Percentiles rank a stretch among this genome's conserved stretches.
Conservation (phyloP, 1,140 invertebrate species). For the Drosophila obscura region DNA sequence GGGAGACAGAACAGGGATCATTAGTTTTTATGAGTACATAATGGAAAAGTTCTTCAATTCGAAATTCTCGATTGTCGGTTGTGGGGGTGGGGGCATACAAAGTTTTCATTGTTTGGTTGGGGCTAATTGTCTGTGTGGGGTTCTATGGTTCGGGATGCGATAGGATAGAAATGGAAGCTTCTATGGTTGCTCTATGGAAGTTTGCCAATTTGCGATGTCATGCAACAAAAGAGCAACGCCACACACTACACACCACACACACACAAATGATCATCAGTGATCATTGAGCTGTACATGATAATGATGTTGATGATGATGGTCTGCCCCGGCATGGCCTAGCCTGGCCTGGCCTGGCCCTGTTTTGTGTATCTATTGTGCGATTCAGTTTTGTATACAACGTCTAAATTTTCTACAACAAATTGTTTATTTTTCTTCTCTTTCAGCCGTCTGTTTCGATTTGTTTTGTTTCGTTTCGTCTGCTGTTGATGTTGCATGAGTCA, state of each 20-base stretch:
- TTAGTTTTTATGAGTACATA: conserved; percentile 57
- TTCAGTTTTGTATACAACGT: conserved; percentile 55
- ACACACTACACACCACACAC: conserved; percentile 1
- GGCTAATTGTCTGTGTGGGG: conserved; percentile 29
- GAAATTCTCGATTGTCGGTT: neutral
- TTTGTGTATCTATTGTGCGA: conserved; percentile 62
- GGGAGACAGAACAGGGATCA: conserved; percentile 34
- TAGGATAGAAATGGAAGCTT: too few species aligned
- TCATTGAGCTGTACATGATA: conserved; percentile 32
- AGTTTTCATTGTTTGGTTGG: conserved; percentile 48
- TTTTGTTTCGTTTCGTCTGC: conserved; percentile 72
- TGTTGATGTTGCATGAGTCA: conserved; percentile 78
- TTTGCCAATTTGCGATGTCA: conserved; percentile 76
- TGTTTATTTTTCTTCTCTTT: conserved; percentile 60
- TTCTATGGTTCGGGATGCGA: conserved; percentile 12
- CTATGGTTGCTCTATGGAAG: conserved; percentile 17
- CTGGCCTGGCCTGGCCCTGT: conserved; percentile 40
- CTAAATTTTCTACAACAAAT: conserved; percentile 81
- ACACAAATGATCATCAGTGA: conserved; percentile 52
- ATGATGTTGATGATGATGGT: conserved; percentile 3
- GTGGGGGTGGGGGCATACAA: conserved; percentile 10
- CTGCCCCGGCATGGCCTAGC: too few species aligned
- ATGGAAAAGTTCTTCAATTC: conserved; percentile 49
- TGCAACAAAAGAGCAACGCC: conserved; percentile 74
- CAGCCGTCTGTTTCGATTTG: conserved; percentile 32